phyloP scores from a whole-genome alignment of 2,797 vertebrate species.

The Mus spretus region DNA sequence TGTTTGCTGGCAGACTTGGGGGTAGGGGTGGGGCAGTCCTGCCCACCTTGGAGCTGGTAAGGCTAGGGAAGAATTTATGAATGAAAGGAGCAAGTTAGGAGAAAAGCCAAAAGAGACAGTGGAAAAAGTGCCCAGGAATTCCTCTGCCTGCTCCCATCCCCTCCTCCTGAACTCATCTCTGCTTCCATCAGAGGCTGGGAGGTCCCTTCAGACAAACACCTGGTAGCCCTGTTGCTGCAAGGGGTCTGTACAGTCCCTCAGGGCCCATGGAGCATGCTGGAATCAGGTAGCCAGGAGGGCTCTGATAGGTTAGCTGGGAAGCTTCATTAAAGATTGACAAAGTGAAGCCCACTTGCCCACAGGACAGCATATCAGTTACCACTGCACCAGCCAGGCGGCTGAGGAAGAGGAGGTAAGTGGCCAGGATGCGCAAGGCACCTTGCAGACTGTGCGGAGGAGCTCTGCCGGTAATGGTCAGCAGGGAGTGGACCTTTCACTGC shows the following conservation, averaged over 20 bases:
- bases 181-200: not conserved
- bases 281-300: slow-evolving; percentile 60
- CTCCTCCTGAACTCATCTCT: not conserved
- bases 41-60: not conserved
- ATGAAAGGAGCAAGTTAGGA: not conserved
- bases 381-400: slow-evolving; percentile 80
- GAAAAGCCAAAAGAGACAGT: not conserved
- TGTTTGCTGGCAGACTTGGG: not conserved
- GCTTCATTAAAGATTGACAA: slow-evolving; percentile 90
- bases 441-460: slow-evolving; percentile 80
- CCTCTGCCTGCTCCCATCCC: not conserved
- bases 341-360: slow-evolving; percentile 77
- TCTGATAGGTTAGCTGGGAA: slow-evolving; percentile 83
- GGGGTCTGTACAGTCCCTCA: not conserved
- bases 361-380: slow-evolving; percentile 87
- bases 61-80: not conserved
- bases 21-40: too few species aligned
- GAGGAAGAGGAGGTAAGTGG: slow-evolving; percentile 82
- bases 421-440: slow-evolving; percentile 83
- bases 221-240: not conserved
- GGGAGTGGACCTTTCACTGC: slow-evolving; percentile 97
- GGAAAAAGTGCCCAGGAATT: too few species aligned
- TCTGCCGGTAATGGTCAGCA: slow-evolving; percentile 92
- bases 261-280: not conserved
- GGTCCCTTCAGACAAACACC: not conserved